Base-by-base conservation (phyloP, 2,888 invertebrate species). In the Platycheirus albimanus region DNA sequence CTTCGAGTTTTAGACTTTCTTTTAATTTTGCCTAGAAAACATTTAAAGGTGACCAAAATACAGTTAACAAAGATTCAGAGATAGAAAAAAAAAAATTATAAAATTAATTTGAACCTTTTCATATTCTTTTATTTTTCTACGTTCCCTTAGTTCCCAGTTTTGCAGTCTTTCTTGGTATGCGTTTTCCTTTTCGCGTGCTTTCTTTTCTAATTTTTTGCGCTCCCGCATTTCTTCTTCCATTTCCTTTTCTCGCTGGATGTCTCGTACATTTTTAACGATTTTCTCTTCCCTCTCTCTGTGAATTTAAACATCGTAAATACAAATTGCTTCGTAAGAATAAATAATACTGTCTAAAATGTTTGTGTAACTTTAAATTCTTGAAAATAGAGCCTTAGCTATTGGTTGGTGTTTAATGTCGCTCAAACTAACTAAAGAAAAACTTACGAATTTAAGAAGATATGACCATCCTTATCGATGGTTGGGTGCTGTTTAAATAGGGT, bases 151-250 rank as follows among this genome's bases (percentile, higher is more conserved):
- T 91, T 98, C 98, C 98, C 98, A 99, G 86, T 92, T 92, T 52
- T 92, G 90, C 20, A 92, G 92, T 91, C 96, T 92, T 92, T 96
- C 97, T 91, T 99, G 98, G 91, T 99, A 99, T n/a, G 97, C 96
- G 33, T 96, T 96, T 91, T 99, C 99, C 91, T 98, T 98, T 89
- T 99, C 98, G 10, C 98, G 91, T 0, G 98, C 96, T 90, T 96
- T 95, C 90, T 98, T 95, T 89, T 99, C 98, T 5, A 95, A 92
- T 86, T 97, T 95, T 89, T 98, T 96, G 87, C 96, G 94, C 88
- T 99, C 98, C 74, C 97, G 94, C 17, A 95, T 93, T 90, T 99
- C 98, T 88, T 99, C 98, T 89, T 98, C 98, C 86, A 97, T 94
- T 91, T 96, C 96, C 87, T 95, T 94, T 87, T 96, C 96, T 1